These are phyloP conservation scores for Acromyrmex heyeri DNA, from an alignment of 1,140 invertebrate species.

Conservation along the genomic window DNA sequence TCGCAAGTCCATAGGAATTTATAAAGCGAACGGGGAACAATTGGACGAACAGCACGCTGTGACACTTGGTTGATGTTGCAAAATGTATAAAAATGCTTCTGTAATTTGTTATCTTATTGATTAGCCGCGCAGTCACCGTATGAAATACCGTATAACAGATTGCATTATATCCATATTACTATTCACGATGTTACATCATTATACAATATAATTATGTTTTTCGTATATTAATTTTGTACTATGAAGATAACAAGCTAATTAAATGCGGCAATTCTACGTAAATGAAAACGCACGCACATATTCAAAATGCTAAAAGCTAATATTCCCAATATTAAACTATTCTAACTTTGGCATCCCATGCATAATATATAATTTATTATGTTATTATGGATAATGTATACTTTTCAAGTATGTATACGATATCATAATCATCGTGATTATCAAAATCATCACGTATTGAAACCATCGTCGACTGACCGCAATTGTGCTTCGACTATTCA, in stretches of 20 bases:
- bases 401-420: not conserved
- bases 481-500: conserved; percentile 34
- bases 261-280: conserved; percentile 30
- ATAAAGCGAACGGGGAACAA: not conserved
- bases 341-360: conserved; percentile 35
- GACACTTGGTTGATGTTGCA: not conserved
- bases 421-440: conserved; percentile 25
- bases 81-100: not conserved
- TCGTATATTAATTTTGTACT: conserved; percentile 29
- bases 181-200: not conserved
- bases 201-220: conserved; percentile 31
- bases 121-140: not conserved
- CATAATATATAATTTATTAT: conserved; percentile 6
- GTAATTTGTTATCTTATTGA: not conserved
- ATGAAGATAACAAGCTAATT: conserved; percentile 45
- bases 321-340: conserved; percentile 41
- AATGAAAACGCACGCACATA: not conserved
- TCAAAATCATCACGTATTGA: conserved; percentile 41
- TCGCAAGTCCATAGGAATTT: not conserved
- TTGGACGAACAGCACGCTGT: not conserved
- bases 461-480: conserved; percentile 28
- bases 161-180: conserved; percentile 30
- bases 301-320: conserved; percentile 17
- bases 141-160: not conserved
- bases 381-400: not conserved